A percentile compares a stretch with the other conserved stretches of the same genome.
These are phyloP conservation scores for Atta colombica DNA, from an alignment of 1,140 invertebrate genomes.

Conservation along the genomic window DNA sequence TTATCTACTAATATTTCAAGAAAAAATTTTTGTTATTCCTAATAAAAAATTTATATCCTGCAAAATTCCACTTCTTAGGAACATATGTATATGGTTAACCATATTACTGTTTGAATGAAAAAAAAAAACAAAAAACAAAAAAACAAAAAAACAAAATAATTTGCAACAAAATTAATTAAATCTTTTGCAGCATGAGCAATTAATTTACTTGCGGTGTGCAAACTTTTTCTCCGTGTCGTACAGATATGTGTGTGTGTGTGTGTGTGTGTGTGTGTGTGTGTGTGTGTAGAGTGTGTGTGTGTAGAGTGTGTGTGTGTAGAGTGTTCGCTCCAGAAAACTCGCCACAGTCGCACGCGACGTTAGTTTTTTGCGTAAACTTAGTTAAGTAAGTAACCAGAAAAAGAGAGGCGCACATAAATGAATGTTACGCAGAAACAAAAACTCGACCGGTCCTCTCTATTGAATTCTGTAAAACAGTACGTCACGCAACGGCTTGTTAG, in stretches of 20 bases:
- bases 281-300: too few relatives aligned
- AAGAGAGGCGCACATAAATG: conserved; percentile 39
- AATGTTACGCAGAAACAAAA: conserved; percentile 40
- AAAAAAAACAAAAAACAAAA: conserved; percentile 20
- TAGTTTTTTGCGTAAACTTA: conserved; percentile 54
- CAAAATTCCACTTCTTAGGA: conserved; percentile 7
- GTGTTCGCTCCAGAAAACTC: conserved; percentile 47
- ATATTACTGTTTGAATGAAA: conserved; percentile 1
- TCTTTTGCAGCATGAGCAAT: conserved; percentile 44
- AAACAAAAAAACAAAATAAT: conserved; percentile 2
- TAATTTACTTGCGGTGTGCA: conserved; percentile 39
- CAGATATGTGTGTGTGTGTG: not conserved
- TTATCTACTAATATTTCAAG: not conserved
- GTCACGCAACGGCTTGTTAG: conserved; percentile 54
- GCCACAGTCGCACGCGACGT: conserved; percentile 32
- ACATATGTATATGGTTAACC: not conserved
- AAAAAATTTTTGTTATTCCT: not conserved
- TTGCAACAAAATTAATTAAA: conserved; percentile 44
- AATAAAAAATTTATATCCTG: not conserved
- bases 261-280: not conserved
- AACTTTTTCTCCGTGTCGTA: conserved; percentile 53
- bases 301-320: too few relatives aligned
- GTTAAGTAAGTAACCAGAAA: conserved; percentile 59
- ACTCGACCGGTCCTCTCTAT: conserved; percentile 35
- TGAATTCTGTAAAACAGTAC: conserved; percentile 13